Percentiles rank a stretch among this genome's conserved stretches.
phyloP scores from a whole-genome alignment of 2,888 invertebrate species.

The Torymus tubicola region DNA sequence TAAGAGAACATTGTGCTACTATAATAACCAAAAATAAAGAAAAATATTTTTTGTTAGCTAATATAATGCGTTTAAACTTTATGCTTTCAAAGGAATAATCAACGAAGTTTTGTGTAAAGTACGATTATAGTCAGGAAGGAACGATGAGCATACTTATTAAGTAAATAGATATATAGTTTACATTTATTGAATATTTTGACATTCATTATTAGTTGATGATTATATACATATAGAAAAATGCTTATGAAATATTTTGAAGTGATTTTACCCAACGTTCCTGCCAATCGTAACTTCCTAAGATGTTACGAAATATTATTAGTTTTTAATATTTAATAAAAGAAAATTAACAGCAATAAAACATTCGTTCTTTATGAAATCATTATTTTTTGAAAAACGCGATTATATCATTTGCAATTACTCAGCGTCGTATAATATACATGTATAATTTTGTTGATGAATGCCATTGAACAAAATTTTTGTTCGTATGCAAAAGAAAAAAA shows the following conservation, averaged over 20 bases:
- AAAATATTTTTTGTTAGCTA: slow-evolving; percentile 39
- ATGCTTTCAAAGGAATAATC: slow-evolving; percentile 22
- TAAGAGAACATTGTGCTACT: slow-evolving; percentile 26
- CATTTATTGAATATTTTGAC: slow-evolving; percentile 40
- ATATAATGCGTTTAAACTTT: slow-evolving; percentile 30
- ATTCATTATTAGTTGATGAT: slow-evolving; percentile 32
- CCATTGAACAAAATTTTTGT: slow-evolving; percentile 32
- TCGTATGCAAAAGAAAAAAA: slow-evolving; percentile 28
- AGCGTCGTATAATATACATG: slow-evolving; percentile 8
- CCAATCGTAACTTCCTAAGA: slow-evolving; percentile 33
- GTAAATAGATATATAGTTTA: slow-evolving; percentile 37
- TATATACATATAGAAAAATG: slow-evolving; percentile 25
- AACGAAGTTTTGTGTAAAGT: slow-evolving; percentile 30
- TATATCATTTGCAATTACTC: slow-evolving; percentile 25
- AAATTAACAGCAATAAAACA: slow-evolving; percentile 44
- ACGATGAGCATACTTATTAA: slow-evolving; percentile 45
- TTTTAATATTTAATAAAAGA: slow-evolving; percentile 33
- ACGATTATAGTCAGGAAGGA: slow-evolving; percentile 35
- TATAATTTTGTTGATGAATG: slow-evolving; percentile 35
- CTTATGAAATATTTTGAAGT: slow-evolving; percentile 49
- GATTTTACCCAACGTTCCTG: slow-evolving; percentile 53
- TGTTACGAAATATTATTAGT: slow-evolving; percentile 45
- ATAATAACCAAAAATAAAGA: slow-evolving; percentile 38
- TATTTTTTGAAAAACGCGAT: slow-evolving; percentile 17
- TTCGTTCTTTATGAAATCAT: slow-evolving; percentile 13